Evolutionary conservation across 2,797 vertebrate species (phyloP).

Genomic region (Loris lydekkerianus): DNA sequence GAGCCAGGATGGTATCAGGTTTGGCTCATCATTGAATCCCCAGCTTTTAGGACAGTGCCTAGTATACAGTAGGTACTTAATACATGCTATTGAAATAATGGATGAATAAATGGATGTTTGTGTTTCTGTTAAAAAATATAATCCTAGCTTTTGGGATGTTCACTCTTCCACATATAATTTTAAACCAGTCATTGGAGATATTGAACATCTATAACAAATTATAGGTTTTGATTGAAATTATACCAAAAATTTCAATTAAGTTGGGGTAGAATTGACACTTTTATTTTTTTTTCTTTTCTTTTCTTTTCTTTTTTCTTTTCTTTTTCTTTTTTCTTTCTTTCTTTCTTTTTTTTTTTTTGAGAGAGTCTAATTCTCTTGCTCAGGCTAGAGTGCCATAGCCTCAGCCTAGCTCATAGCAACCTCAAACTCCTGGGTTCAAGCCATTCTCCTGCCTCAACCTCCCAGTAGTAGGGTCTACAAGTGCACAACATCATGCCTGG

Average conservation of each 20-base stretch:
- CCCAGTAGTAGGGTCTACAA: no score
- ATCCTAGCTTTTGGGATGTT: not conserved
- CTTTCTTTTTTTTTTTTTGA: no score
- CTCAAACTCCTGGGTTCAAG: no score
- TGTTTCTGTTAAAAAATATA: not conserved
- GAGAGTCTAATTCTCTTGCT: no score
- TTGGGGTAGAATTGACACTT: not conserved
- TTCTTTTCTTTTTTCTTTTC: no score
- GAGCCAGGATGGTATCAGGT: not conserved
- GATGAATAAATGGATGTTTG: not conserved
- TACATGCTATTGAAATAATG: not conserved
- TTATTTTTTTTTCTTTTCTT: not conserved
- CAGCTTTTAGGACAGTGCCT: not conserved
- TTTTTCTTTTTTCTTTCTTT: no score
- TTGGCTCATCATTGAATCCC: not conserved
- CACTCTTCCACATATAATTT: not conserved
- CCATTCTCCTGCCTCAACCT: no score
- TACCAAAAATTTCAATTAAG: not conserved
- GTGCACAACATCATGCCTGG: no score
- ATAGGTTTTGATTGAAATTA: not conserved
- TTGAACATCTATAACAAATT: not conserved
- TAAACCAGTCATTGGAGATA: not conserved
- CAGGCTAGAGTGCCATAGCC: no score
- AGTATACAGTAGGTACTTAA: not conserved
- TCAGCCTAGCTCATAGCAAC: no score